Percentiles rank a stretch among this genome's conserved stretches.
Conservation (phyloP, 2,888 invertebrate genomes). For the Lingula anatina region DNA sequence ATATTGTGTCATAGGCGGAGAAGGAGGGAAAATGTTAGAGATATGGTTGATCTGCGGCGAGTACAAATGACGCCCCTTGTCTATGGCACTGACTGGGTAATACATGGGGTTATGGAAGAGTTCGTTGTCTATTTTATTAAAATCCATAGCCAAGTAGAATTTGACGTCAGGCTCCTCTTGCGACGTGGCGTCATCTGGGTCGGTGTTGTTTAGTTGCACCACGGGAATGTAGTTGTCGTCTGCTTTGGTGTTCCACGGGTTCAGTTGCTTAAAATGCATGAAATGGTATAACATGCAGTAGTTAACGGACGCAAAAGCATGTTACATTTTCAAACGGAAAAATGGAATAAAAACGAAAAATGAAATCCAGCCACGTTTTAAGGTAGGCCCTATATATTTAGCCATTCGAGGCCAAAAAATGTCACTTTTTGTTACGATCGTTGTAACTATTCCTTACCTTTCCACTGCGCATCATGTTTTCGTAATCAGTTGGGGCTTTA, state of each 20-base stretch:
- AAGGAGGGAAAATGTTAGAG: conserved; percentile 67
- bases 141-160: conserved; percentile 82
- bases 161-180: conserved; percentile 63
- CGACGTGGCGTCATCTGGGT: conserved; percentile 56
- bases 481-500: neutral
- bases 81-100: conserved; percentile 56
- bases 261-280: conserved; percentile 55
- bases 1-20: conserved; percentile 67
- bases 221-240: conserved; percentile 43
- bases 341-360: neutral
- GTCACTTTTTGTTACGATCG: too few species aligned
- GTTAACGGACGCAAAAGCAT: neutral
- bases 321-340: neutral
- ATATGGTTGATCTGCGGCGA: conserved; percentile 85
- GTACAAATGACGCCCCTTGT: conserved; percentile 59
- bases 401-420: too few species aligned
- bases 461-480: neutral
- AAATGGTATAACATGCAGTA: neutral
- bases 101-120: conserved; percentile 68
- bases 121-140: conserved; percentile 76
- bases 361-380: neutral
- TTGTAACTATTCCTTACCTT: conserved; percentile 1
- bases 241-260: conserved; percentile 69
- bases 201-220: conserved; percentile 22
- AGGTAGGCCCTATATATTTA: too few species aligned